phyloP scores from a whole-genome alignment of 2,888 invertebrate genomes.

The Acronicta aceris region DNA sequence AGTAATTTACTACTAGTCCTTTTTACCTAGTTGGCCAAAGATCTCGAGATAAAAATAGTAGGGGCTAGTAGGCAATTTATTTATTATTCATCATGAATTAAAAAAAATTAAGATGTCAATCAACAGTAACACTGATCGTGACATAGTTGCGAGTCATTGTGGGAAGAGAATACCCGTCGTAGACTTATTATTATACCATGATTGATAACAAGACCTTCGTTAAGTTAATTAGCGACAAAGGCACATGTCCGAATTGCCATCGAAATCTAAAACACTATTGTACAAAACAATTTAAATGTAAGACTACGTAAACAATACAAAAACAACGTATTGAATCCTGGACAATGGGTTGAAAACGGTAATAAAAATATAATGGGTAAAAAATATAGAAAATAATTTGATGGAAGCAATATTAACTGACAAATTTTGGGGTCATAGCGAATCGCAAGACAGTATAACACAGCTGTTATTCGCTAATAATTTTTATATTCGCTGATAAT shows the following conservation, averaged over 20 bases:
- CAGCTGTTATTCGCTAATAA: slow-evolving; percentile 1
- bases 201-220: no score
- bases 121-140: no score
- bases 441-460: slow-evolving; percentile 52
- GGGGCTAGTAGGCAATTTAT: no score
- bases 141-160: no score
- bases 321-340: slow-evolving; percentile 25
- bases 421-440: slow-evolving; percentile 55
- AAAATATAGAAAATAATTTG: slow-evolving; percentile 46
- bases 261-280: slow-evolving; percentile 28
- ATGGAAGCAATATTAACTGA: slow-evolving; percentile 51
- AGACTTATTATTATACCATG: no score
- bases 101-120: no score
- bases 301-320: slow-evolving; percentile 26
- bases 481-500: not conserved
- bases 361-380: slow-evolving; percentile 42
- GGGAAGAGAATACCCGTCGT: no score
- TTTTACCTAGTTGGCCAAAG: no score
- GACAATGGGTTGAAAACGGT: slow-evolving; percentile 55
- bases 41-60: no score
- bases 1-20: no score
- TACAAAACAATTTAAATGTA: slow-evolving; percentile 32
- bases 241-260: slow-evolving; percentile 37
- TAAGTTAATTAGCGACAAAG: slow-evolving; percentile 14
- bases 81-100: no score